phyloP scores from a whole-genome alignment of 2,113 vertebrate species.

The Dicerorhinus sumatrensis region DNA sequence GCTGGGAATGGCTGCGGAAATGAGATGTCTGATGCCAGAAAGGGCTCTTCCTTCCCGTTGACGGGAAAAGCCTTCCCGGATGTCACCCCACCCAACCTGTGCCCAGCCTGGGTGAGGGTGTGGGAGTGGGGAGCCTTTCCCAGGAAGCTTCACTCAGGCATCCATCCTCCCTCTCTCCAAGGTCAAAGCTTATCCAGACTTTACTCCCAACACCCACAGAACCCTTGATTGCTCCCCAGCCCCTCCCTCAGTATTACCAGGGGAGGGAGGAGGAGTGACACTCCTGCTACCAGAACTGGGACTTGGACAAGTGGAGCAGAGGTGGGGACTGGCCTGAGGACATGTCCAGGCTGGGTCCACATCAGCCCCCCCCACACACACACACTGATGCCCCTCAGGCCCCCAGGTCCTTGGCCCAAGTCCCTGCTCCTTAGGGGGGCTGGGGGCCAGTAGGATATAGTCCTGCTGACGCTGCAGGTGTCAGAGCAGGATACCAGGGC shows the following conservation, averaged over 20 bases:
- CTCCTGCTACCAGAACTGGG: not conserved
- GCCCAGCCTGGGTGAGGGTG: constrained; percentile 50
- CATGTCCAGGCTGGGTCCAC: not conserved
- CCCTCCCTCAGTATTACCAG: not conserved
- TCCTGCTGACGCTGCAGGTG: not conserved
- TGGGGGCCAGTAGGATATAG: no score
- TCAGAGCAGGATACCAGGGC: not conserved
- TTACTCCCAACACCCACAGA: not conserved
- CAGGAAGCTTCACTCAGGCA: not conserved
- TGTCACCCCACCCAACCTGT: constrained; percentile 51
- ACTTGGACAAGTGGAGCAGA: not conserved
- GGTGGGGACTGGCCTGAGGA: not conserved
- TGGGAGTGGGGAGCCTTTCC: constrained; percentile 13
- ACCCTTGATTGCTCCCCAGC: not conserved
- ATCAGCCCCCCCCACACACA: not conserved
- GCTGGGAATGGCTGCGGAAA: constrained; percentile 67
- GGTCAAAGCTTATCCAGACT: not conserved
- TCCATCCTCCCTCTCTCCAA: not conserved
- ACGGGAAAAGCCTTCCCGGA: constrained; percentile 80
- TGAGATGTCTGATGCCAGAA: constrained; percentile 75
- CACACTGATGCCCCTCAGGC: not conserved
- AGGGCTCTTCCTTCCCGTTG: constrained; percentile 78
- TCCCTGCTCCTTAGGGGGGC: not conserved
- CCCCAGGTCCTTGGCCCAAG: not conserved
- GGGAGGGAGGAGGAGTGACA: no score